phyloP scores from a whole-genome alignment of 2,888 invertebrate genomes.

The Cephus sareptanus region DNA sequence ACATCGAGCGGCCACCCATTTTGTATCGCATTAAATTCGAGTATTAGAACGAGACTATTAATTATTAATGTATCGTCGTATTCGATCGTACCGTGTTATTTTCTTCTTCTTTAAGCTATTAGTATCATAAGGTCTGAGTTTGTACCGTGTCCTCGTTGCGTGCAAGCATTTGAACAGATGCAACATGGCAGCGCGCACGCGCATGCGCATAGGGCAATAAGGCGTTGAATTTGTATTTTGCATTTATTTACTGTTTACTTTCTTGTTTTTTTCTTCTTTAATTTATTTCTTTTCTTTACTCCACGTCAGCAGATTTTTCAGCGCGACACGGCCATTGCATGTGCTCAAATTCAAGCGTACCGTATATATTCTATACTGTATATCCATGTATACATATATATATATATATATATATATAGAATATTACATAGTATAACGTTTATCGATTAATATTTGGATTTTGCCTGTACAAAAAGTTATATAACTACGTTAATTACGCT shows the following conservation, averaged over 20 bases:
- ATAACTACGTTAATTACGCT: neutral
- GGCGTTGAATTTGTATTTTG: no score
- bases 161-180: slow-evolving; percentile 34
- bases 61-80: slow-evolving; percentile 2
- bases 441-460: slow-evolving; percentile 4
- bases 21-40: slow-evolving; percentile 8
- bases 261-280: no score
- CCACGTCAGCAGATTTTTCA: neutral
- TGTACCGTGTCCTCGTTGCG: slow-evolving; percentile 58
- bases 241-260: no score
- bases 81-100: slow-evolving; percentile 19
- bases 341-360: slow-evolving; percentile 24
- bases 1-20: no score
- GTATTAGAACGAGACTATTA: slow-evolving; percentile 16
- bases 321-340: slow-evolving; percentile 2
- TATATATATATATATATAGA: neutral
- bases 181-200: slow-evolving; percentile 9
- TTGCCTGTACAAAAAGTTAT: slow-evolving; percentile 20
- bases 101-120: slow-evolving; percentile 13
- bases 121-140: slow-evolving; percentile 58
- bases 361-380: slow-evolving; percentile 21
- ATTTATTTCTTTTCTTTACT: no score
- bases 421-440: neutral
- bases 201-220: neutral
- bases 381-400: neutral